Base-by-base conservation (phyloP, 2,113 vertebrate species). In the Grantiella picta region DNA sequence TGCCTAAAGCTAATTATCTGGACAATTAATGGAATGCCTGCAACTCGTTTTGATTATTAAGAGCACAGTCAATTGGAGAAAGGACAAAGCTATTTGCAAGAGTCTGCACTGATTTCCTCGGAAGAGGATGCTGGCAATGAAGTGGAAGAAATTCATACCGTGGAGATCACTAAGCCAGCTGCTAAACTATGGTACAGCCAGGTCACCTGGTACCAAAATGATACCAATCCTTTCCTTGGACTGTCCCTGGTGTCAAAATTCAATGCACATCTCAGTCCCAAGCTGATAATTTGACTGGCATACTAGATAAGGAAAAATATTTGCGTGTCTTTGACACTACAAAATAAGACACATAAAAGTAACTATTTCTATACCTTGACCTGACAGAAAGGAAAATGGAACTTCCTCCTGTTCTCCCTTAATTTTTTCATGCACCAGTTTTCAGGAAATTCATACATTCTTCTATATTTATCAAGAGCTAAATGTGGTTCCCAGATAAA, bases 11-110 rank as follows among this genome's bases (percentile, higher is more conserved):
- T 90, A 94, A 97, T 97, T 98, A 97, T 96, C 97, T 91, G 97
- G 97, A 97, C 97, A 97, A 97, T 96, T 97, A 97, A 98, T 97
- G 97, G 97, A 97, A 97, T 91, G 97, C 93, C 93, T 97, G 92
- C 56, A 95, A 95, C 96, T 97, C 79, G 1, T 96, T 97, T 90
- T 94, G 91, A 95, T 96, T 96, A 96, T 95, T 97, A 97, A 96
- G 94, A 96, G 93, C 94, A 93, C 95, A 94, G 92, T 93, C 95
- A 96, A 40, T 91, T 73, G 91, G 94, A 97, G 49, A 97, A 91
- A 95, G 89, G 95, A 97, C 96, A 97, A 95, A 93, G 94, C 95
- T 92, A 95, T 96, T 94, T 97, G 94, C 94, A 96, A 95, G 84
- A 87, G 95, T 93, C 96, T 16, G 28, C 9, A 40, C 90, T 92